phyloP scores from a whole-genome alignment of 2,113 vertebrate species.

The Daboia siamensis region DNA sequence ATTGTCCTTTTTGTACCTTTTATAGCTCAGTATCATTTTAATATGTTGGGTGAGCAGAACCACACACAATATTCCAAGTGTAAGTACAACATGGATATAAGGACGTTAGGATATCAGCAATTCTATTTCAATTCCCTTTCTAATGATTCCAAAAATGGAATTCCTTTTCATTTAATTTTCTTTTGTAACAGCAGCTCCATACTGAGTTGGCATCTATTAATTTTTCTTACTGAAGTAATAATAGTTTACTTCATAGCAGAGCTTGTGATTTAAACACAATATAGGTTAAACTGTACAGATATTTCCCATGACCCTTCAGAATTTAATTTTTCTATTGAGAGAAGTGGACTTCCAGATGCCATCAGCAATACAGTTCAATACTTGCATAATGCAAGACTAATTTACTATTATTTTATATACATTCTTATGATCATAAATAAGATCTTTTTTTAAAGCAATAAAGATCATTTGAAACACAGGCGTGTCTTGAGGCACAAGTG shows the following conservation, averaged over 20 bases:
- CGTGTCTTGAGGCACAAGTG: fast-evolving
- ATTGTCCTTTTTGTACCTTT: not conserved
- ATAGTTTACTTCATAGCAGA: not conserved
- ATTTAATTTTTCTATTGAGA: not conserved
- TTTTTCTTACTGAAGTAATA: not conserved
- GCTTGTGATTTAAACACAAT: not conserved
- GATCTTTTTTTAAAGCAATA: not conserved
- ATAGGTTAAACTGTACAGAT: not conserved
- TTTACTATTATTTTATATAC: not conserved
- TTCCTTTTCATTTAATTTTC: not conserved
- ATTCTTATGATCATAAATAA: not conserved
- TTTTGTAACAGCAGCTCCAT: not conserved
- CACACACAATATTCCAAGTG: not conserved
- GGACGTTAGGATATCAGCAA: not conserved
- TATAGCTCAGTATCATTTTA: not conserved
- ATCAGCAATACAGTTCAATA: not conserved
- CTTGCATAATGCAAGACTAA: not conserved
- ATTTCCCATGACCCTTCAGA: not conserved
- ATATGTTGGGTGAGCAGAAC: not conserved
- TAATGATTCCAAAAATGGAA: not conserved
- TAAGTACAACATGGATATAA: not conserved
- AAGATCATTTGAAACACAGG: not conserved
- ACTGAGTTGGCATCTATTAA: not conserved
- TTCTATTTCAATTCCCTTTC: not conserved
- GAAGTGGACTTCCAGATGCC: not conserved